Percentiles rank a stretch among this genome's conserved stretches.
Conservation (phyloP, 2,888 invertebrate species). For the Aromia moschata region DNA sequence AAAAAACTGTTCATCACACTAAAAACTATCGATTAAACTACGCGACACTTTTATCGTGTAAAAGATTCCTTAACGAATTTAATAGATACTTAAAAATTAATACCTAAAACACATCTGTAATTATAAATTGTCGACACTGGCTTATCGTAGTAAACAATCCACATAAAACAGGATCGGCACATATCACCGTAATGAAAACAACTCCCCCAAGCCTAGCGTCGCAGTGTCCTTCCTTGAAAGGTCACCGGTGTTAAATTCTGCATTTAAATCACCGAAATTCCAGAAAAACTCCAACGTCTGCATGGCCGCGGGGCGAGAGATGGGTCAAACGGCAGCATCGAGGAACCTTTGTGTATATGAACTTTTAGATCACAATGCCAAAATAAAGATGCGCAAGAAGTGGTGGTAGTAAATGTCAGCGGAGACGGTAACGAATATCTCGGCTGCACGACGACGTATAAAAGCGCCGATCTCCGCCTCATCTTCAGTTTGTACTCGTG, state of each 20-base stretch:
- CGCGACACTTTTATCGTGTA: too few species aligned
- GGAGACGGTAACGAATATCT: slow-evolving; percentile 38
- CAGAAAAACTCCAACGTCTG: neutral
- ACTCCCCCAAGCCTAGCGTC: too few species aligned
- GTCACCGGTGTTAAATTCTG: slow-evolving; percentile 3
- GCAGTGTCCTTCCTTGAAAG: slow-evolving; percentile 10
- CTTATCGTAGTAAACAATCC: too few species aligned
- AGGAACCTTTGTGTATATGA: slow-evolving; percentile 34
- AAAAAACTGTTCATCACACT: too few species aligned
- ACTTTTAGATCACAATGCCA: slow-evolving; percentile 47
- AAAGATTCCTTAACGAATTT: too few species aligned
- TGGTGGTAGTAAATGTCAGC: slow-evolving; percentile 53
- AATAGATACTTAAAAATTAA: too few species aligned
- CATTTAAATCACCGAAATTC: slow-evolving; percentile 6
- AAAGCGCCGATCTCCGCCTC: slow-evolving; percentile 42
- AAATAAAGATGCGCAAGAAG: slow-evolving; percentile 47
- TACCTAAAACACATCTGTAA: too few species aligned
- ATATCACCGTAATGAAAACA: too few species aligned
- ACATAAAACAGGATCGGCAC: too few species aligned
- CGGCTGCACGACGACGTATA: slow-evolving; percentile 40
- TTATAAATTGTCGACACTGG: too few species aligned
- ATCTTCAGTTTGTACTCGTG: slow-evolving; percentile 40
- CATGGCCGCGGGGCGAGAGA: neutral
- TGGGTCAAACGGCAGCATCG: neutral
- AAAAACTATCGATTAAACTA: too few species aligned